Percentiles rank a stretch among this genome's conserved stretches.
These are phyloP conservation scores for Eulemur mongoz DNA, from an alignment of 2,797 vertebrate species.

Conservation along the genomic window DNA sequence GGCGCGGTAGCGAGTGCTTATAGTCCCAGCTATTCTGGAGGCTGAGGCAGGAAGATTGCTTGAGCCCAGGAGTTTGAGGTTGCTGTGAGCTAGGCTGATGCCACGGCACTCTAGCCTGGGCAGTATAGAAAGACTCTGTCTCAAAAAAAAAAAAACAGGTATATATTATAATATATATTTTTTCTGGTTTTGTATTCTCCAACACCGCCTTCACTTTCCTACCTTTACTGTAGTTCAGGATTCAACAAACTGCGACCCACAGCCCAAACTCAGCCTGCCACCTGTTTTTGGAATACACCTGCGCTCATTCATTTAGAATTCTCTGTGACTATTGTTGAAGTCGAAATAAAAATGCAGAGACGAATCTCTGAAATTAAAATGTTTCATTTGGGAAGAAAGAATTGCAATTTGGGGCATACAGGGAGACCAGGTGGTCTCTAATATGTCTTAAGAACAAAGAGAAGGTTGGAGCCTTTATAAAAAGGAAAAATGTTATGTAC, in stretches of 20 bases:
- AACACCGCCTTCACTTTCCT: background rate
- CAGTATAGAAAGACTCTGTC: no score
- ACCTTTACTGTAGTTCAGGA: background rate
- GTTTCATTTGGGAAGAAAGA: background rate
- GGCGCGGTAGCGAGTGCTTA: accelerated
- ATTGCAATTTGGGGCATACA: background rate
- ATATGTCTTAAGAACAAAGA: background rate
- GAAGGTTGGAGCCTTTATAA: background rate
- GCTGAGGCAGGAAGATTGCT: no score
- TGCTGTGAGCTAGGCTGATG: no score
- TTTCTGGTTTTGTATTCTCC: background rate
- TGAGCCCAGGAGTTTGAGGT: no score
- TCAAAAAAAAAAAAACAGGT: no score
- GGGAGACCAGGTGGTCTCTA: background rate
- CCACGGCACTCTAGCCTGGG: no score
- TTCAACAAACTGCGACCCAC: background rate
- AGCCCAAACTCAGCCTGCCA: background rate
- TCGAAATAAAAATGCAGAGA: background rate
- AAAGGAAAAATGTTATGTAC: background rate
- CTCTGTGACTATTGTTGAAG: background rate
- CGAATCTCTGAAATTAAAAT: background rate
- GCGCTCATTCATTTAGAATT: background rate
- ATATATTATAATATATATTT: no score
- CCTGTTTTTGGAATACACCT: background rate
- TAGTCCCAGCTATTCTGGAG: no score